These are phyloP conservation scores for Cosmia trapezina DNA, from an alignment of 2,888 invertebrate species.

Conservation along the genomic window DNA sequence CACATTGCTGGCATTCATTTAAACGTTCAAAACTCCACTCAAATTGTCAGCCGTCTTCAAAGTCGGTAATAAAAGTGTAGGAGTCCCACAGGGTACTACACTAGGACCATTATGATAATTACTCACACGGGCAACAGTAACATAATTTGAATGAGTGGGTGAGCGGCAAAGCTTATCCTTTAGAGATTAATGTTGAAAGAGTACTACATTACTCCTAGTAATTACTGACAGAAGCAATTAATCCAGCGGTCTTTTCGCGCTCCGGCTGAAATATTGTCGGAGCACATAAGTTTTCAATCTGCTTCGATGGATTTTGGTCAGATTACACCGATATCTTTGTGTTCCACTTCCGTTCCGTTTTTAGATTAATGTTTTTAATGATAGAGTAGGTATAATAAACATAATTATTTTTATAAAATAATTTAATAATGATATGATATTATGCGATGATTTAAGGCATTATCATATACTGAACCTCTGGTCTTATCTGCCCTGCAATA, in stretches of 20 bases:
- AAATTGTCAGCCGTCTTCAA: slow-evolving; percentile 40
- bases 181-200: slow-evolving; percentile 71
- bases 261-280: slow-evolving; percentile 60
- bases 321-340: slow-evolving; percentile 34
- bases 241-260: slow-evolving; percentile 63
- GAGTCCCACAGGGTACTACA: slow-evolving; percentile 47
- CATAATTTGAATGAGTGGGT: slow-evolving; percentile 65
- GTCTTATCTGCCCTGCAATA: background rate
- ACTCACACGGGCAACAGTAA: slow-evolving; percentile 57
- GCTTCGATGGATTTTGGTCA: slow-evolving; percentile 49
- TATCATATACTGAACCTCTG: background rate
- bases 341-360: slow-evolving; percentile 26
- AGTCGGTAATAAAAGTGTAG: slow-evolving; percentile 39
- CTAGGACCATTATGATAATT: slow-evolving; percentile 63
- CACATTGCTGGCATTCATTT: slow-evolving; percentile 49
- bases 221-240: slow-evolving; percentile 72
- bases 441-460: background rate
- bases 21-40: slow-evolving; percentile 41
- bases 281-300: slow-evolving; percentile 62
- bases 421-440: too few relatives aligned
- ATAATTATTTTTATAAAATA: background rate
- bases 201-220: slow-evolving; percentile 70
- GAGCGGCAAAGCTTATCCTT: slow-evolving; percentile 67
- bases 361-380: slow-evolving; percentile 18
- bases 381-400: background rate